Evolutionary conservation across 2,888 invertebrate genomes (phyloP), one percentile per base, ranked within the genome.

Genomic region (Leptinotarsa rubiginosa): DNA sequence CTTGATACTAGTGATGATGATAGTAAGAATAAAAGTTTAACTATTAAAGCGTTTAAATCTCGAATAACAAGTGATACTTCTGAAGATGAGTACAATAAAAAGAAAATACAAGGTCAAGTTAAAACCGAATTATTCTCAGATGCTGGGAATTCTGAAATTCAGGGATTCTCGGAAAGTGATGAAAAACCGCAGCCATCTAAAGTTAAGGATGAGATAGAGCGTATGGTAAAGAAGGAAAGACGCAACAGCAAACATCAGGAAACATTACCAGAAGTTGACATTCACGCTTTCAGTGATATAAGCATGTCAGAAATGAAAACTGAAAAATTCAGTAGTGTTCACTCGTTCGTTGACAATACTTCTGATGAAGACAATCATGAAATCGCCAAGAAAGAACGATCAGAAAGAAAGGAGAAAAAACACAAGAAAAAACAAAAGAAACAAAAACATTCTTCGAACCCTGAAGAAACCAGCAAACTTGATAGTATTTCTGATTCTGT

Each of bases 381-480:
- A 72, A 70, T 78, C 4, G 65, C 52, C n/a, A 81, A 79, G 75
- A 84, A 85, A 72, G 86, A 87, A 59, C 87, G 85, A 78, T 80
- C 83, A 22, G 93, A 93, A 83, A 85, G 90, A 65, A 90, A 94
- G 13, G 81, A 82, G 70, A 94, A 93, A 85, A 95, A 94, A 84
- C 95, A 95, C 84, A 95, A 95, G 87, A 95, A 95, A 89, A 95
- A 95, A 84, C 94, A 95, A 85, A 95, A 93, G 86, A 93, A 93
- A 47, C 92, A 93, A 79, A 95, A 95, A 85, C 91, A 90, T 79
- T 90, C 92, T 12, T 88, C 91, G 73, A 91, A 91, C 47, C 85
- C 85, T 64, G 92, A 92, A 79, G 91, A 91, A 62, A 89, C 90
- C 73, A 86, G 83, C 59, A 91, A 91, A 86, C 74, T 85, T 5